Base-by-base conservation (phyloP, 2,113 vertebrate genomes). In the Oncorhynchus gorbuscha region DNA sequence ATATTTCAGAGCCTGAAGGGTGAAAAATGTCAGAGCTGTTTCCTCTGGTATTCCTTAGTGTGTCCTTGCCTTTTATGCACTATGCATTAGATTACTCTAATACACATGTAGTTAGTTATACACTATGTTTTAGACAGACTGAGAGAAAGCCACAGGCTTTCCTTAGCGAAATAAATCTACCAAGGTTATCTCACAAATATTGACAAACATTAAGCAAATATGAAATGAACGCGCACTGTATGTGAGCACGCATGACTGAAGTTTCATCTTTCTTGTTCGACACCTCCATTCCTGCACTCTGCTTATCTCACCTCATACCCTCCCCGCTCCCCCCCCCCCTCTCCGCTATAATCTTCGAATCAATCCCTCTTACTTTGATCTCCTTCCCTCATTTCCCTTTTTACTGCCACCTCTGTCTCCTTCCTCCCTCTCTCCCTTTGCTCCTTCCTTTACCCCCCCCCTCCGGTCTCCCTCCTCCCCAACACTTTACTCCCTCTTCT, bases 331-430 rank as follows among this genome's bases (percentile, higher is more conserved):
- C 0, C 8, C 39, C 8, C 39, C 9, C 39, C 65, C 28, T 1
- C 9, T 32, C 5, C 2, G 22, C 77, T 45, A 59, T 45, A 59
- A 65, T 76, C 69, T 73, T 68, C 76, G 69, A 20, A 72, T 35
- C 32, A 39, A 18, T 70, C 11, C 69, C 45, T 51, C 69, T 64
- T 64, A 8, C n/a, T 64, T 64, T 64, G 20, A n/a, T 22, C 51
- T 73, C 76, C 78, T 45, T 77, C 66, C 48, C 6, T 24, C 62
- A 18, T 48, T 32, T 22, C 32, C 24, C 39, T 28, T 45, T 11
- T 45, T 11, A 12, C 39, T 45, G 39, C 9, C 39, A 11, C 39
- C 22, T 28, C 28, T 70, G 30, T 48, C 45, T 49, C 30, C 20
- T 49, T 75, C 73, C 73, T 75, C 20, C 66, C 67, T 32, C 67